Conservation (phyloP, 2,113 vertebrate genomes). For the Fulmarus glacialis region DNA sequence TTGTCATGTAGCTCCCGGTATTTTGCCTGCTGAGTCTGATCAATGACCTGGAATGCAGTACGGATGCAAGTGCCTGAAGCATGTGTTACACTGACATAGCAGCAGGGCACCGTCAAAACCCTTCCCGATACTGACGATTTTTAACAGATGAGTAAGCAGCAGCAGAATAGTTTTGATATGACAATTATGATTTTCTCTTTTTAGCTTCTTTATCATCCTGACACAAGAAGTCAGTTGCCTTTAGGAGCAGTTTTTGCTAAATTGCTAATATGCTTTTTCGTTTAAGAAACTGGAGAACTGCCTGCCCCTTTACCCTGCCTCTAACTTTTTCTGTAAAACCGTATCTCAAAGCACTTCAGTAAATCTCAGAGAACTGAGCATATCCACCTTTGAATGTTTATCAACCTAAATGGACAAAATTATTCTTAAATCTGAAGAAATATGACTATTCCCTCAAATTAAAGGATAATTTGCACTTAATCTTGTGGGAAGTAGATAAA, state of each 20-base stretch:
- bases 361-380: not conserved
- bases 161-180: slow-evolving; percentile 70
- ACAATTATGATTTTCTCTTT: slow-evolving; percentile 71
- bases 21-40: slow-evolving; percentile 76
- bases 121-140: slow-evolving; percentile 78
- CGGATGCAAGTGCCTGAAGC: slow-evolving; percentile 82
- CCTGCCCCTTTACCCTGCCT: not conserved
- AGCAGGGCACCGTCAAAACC: slow-evolving; percentile 86
- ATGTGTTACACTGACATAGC: slow-evolving; percentile 84
- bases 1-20: slow-evolving; percentile 77
- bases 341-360: not conserved
- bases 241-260: not conserved
- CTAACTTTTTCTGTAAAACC: not conserved
- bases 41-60: slow-evolving; percentile 87
- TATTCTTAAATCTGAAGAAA: not conserved
- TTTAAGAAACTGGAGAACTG: not conserved
- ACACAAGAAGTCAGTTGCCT: slow-evolving; percentile 37
- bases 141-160: slow-evolving; percentile 89
- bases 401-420: not conserved
- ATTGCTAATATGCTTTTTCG: not conserved
- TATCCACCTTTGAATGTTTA: not conserved
- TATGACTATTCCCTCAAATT: not conserved
- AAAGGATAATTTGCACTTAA: not conserved
- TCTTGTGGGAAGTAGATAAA: not conserved
- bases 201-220: slow-evolving; percentile 62